Percentiles rank a stretch among this genome's conserved stretches.
Conservation (phyloP, 2,797 vertebrate genomes). For the Acrossocheilus fasciatus region DNA sequence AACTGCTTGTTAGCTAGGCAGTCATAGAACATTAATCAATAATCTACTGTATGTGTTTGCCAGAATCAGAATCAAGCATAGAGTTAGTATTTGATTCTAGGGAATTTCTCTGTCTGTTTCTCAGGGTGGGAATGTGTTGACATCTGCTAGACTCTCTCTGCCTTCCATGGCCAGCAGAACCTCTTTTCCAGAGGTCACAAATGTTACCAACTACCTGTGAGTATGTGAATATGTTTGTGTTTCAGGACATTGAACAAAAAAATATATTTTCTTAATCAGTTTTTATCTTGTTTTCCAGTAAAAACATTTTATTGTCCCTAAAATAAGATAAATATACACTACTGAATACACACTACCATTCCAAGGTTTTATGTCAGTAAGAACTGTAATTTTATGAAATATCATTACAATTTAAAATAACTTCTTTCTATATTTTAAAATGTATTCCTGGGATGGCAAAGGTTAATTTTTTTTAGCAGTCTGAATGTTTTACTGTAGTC, state of each 20-base stretch:
- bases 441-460: neutral
- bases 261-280: too few relatives aligned
- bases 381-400: neutral
- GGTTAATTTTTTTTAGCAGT: neutral
- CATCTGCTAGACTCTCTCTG: constrained; percentile 87
- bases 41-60: neutral
- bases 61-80: neutral
- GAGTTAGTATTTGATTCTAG: neutral
- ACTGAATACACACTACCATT: neutral
- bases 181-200: constrained; percentile 91
- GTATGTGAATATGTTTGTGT: constrained; percentile 57
- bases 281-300: neutral
- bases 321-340: neutral
- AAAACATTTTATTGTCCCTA: neutral
- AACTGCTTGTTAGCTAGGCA: neutral
- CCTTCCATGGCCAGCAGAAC: constrained; percentile 94
- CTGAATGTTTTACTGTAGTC: neutral
- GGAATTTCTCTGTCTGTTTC: constrained; percentile 8
- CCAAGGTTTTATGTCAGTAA: neutral
- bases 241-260: neutral
- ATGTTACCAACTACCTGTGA: constrained; percentile 96
- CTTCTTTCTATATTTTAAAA: neutral
- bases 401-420: neutral
- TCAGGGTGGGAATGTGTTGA: constrained; percentile 91
- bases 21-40: neutral